Evolutionary conservation across 1,140 invertebrate genomes (phyloP), one percentile per base, ranked within the genome.

Genomic region (Drosophila chauvacae): DNA sequence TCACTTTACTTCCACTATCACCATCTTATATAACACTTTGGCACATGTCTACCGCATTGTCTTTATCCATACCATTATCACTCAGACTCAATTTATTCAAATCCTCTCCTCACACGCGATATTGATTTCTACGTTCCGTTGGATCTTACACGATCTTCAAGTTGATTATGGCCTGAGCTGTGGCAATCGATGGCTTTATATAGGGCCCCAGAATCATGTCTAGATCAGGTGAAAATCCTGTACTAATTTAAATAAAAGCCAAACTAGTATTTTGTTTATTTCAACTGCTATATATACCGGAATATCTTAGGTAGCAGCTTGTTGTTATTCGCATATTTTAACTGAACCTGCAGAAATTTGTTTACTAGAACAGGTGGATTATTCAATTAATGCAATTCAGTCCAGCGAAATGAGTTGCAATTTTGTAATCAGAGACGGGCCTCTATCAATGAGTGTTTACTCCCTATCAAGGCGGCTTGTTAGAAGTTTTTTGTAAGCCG

Each of bases 261-360:
- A 91, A 91, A 91, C 91, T 86, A 86, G 91, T 92, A 92, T 92
- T 91, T 90, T 92, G 91, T 92, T 92, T 91, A 83, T 91, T 70
- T 69, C 70, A 70, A 73, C 35, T 78, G 73, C 66, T 75, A 63
- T 75, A 75, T 76, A 58, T 35, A 48, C 81, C 42, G 45, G 66
- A 71, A 79, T 79, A 79, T 71, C 51, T 88, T 70, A 71, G 55
- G 39, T 68, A 50, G 69, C 72, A 72, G 68, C 50, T 33, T 33
- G 65, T 72, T 80, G 80, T 57, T 85, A 70, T 74, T 77, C 70
- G 68, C 76, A 83, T 87, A 87, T 68, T 77, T 77, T 66, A 76
- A 59, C 70, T 58, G 9, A 70, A 70, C 68, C 70, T 88, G 65
- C 75, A 69, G 73, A 63, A 80, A 80, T 80, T 81, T 90, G 85